Conservation (phyloP, 2,888 invertebrate genomes). For the Cephalotes varians region DNA sequence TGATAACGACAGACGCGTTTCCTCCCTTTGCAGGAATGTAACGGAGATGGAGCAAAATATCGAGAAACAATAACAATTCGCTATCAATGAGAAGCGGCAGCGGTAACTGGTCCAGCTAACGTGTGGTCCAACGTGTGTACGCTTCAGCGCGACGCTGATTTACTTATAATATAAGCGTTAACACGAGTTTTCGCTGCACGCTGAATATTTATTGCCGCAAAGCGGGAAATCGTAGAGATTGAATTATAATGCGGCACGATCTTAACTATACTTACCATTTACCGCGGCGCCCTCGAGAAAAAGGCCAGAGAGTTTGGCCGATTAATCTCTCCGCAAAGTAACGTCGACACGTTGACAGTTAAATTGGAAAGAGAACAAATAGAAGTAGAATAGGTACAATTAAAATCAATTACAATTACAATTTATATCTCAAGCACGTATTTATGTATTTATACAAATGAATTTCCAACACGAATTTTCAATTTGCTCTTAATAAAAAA, state of each 20-base stretch:
- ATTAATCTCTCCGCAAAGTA: conserved; percentile 39
- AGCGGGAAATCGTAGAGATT: conserved; percentile 64
- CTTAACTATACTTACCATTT: conserved; percentile 55
- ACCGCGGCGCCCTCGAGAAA: conserved; percentile 27
- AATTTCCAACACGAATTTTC: background rate
- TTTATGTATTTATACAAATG: background rate
- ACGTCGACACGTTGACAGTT: conserved; percentile 23
- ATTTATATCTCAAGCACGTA: background rate
- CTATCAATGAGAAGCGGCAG: conserved; percentile 25
- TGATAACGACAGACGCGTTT: background rate
- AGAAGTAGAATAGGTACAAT: background rate
- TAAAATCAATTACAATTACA: conserved; percentile 11
- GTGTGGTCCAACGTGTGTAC: conserved; percentile 53
- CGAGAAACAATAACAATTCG: conserved; percentile 49
- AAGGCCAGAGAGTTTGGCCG: conserved; percentile 17
- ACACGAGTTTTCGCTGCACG: conserved; percentile 73
- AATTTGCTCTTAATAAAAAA: background rate
- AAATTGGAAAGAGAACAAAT: conserved; percentile 7
- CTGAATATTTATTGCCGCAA: conserved; percentile 70
- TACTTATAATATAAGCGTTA: conserved; percentile 76
- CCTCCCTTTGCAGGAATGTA: background rate
- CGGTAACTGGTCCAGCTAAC: conserved; percentile 22
- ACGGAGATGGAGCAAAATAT: conserved; percentile 12
- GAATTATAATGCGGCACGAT: conserved; percentile 67
- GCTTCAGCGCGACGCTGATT: conserved; percentile 69